These are phyloP conservation scores for Threskiornis aethiopicus DNA, from an alignment of 2,797 vertebrate genomes.

Conservation along the genomic window DNA sequence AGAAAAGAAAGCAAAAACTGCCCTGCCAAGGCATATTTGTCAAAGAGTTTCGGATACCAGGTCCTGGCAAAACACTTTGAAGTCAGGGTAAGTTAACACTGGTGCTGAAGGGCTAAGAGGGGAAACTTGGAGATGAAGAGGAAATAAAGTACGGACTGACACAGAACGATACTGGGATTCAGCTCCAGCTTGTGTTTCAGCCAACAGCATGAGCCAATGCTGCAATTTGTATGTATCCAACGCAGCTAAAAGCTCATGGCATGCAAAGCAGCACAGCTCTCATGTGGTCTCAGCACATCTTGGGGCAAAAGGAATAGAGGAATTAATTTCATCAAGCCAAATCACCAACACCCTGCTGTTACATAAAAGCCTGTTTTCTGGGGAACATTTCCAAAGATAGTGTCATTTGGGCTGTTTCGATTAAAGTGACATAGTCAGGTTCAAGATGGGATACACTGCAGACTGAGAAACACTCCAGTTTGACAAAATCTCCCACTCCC, in stretches of 20 bases:
- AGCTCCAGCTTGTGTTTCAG: background rate
- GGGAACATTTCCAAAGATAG: background rate
- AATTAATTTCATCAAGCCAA: background rate
- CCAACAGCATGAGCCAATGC: background rate
- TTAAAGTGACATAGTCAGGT: background rate
- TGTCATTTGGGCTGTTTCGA: background rate
- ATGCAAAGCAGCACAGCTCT: background rate
- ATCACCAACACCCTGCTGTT: constrained; percentile 17
- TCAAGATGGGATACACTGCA: background rate
- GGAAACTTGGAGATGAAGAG: background rate
- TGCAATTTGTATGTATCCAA: background rate
- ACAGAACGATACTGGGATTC: background rate
- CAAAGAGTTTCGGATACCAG: background rate
- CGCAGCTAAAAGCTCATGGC: background rate
- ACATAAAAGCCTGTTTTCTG: background rate
- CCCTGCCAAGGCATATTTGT: background rate
- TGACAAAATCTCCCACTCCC: background rate
- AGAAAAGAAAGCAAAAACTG: background rate
- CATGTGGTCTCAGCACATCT: background rate
- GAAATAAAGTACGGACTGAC: background rate
- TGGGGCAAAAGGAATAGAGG: background rate
- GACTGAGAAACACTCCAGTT: background rate
- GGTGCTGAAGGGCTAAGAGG: background rate
- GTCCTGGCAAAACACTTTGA: background rate
- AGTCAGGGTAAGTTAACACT: background rate